phyloP scores from a whole-genome alignment of 53 echinoderm and acorn worm species.

The Mesocentrotus franciscanus region DNA sequence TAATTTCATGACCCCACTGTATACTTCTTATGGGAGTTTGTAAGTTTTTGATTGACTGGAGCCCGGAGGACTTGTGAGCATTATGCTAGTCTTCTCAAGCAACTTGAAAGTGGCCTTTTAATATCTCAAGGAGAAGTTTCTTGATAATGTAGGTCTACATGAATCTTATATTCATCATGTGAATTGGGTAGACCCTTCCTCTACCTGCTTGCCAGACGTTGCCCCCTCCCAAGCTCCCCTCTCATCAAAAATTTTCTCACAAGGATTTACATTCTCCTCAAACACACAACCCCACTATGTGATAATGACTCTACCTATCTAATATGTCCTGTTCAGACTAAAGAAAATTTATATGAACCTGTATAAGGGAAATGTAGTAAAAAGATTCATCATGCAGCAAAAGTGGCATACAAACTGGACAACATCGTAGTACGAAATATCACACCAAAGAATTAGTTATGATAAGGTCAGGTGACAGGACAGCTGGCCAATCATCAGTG shows the following conservation, averaged over 20 bases:
- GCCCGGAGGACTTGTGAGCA: too few species aligned
- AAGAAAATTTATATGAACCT: background rate
- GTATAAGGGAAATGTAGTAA: background rate
- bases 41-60: too few species aligned
- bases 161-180: background rate
- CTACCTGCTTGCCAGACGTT: background rate
- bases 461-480: too few species aligned
- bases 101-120: too few species aligned
- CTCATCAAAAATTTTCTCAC: conserved; percentile 36
- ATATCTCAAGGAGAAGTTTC: background rate
- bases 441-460: too few species aligned
- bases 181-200: background rate
- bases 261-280: conserved; percentile 12
- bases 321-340: background rate
- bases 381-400: too few species aligned
- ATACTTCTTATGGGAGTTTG: too few species aligned
- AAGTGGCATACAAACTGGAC: too few species aligned
- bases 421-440: too few species aligned
- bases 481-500: too few species aligned
- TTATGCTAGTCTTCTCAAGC: too few species aligned
- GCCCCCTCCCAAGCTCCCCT: background rate
- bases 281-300: background rate
- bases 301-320: background rate
- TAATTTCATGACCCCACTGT: too few species aligned
- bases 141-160: background rate